phyloP scores from a whole-genome alignment of 1,140 invertebrate genomes.

The Drosophila malerkotliana region DNA sequence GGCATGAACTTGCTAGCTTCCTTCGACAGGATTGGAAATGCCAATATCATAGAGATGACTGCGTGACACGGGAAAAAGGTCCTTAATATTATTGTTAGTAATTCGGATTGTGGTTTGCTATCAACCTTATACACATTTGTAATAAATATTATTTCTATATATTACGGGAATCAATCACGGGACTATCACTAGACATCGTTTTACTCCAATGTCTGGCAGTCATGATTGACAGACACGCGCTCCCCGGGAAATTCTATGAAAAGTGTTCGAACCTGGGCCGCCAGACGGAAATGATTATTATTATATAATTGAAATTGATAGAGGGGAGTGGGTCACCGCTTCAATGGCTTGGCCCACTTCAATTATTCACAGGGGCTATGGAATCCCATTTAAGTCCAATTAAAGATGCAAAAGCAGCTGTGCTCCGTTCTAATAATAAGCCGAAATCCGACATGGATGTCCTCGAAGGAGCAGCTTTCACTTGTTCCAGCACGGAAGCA shows the following conservation, averaged over 20 bases:
- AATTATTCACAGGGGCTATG: slow-evolving; percentile 64
- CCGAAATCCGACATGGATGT: slow-evolving; percentile 27
- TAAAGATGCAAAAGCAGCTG: slow-evolving; percentile 78
- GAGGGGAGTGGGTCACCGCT: slow-evolving; percentile 24
- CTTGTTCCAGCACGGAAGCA: slow-evolving; percentile 23
- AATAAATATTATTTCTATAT: not conserved
- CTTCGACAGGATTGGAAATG: slow-evolving; percentile 18
- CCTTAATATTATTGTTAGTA: not conserved
- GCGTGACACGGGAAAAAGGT: not conserved
- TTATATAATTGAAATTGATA: slow-evolving; percentile 83
- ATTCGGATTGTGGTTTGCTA: not conserved
- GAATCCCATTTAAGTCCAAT: slow-evolving; percentile 73
- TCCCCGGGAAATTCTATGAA: slow-evolving; percentile 2
- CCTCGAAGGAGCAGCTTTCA: slow-evolving; percentile 36
- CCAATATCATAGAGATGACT: slow-evolving; percentile 8
- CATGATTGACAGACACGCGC: slow-evolving; percentile 68
- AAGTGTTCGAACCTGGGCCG: slow-evolving; percentile 26
- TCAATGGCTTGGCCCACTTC: slow-evolving; percentile 50
- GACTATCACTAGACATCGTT: slow-evolving; percentile 11
- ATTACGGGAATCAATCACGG: slow-evolving; percentile 9
- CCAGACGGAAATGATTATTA: slow-evolving; percentile 78
- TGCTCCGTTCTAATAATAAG: slow-evolving; percentile 59
- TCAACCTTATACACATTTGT: not conserved
- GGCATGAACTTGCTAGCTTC: slow-evolving; percentile 64
- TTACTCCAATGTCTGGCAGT: slow-evolving; percentile 27